These are phyloP conservation scores for Aurelia aurita DNA, from an alignment of 30 jellyfish, hydroid and myxozoan genomes.

Conservation along the genomic window DNA sequence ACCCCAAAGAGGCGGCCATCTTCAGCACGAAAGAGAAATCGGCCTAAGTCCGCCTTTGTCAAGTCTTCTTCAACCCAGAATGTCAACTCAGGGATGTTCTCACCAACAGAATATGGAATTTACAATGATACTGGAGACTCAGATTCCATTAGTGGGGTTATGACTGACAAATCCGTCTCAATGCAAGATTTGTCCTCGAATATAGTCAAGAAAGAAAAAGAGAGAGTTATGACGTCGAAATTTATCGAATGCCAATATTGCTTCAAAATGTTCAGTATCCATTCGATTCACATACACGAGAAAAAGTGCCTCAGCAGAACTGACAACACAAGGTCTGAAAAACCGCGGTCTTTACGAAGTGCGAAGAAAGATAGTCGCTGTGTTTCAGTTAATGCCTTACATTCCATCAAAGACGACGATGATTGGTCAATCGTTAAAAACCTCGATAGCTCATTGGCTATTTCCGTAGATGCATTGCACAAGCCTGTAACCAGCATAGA, in stretches of 20 bases:
- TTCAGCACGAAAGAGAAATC: conserved; percentile 20
- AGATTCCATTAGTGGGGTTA: neutral
- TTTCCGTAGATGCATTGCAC: conserved; percentile 23
- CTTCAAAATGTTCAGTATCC: conserved; percentile 71
- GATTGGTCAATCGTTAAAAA: conserved; percentile 31
- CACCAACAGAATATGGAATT: conserved; percentile 25
- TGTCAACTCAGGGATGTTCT: conserved; percentile 12
- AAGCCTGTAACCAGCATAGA: neutral
- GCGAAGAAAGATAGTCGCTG: conserved; percentile 14
- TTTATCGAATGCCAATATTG: conserved; percentile 66
- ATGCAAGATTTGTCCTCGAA: conserved; percentile 34
- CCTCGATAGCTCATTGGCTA: conserved; percentile 54
- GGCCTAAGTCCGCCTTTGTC: conserved; percentile 69
- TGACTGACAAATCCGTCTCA: conserved; percentile 40
- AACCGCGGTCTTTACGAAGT: conserved; percentile 15
- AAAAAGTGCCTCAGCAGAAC: conserved; percentile 54
- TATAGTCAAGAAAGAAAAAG: neutral
- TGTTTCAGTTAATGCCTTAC: conserved; percentile 46
- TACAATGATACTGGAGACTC: conserved; percentile 38
- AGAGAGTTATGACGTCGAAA: conserved; percentile 27
- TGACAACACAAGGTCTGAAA: conserved; percentile 14
- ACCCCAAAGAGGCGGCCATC: conserved; percentile 2
- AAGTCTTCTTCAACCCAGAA: conserved; percentile 46
- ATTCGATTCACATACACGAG: conserved; percentile 77
- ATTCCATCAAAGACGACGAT: conserved; percentile 12